Percentiles rank a stretch among this genome's conserved stretches.
Conservation (phyloP, 2,113 vertebrate genomes). For the Passer montanus region DNA sequence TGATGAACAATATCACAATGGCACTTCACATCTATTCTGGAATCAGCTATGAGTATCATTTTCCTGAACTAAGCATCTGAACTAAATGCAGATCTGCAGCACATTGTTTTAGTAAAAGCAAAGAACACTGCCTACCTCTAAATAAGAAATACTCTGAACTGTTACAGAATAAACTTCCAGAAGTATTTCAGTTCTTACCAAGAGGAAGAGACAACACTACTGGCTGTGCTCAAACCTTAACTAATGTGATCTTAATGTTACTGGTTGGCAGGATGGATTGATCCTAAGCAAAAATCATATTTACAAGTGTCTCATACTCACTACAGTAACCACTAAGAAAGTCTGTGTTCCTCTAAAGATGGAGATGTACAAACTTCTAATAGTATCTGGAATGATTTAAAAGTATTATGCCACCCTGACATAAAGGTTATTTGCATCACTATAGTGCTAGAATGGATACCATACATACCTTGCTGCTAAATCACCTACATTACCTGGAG, state of each 20-base stretch:
- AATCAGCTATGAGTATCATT: neutral
- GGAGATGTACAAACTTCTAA: neutral
- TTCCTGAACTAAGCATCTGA: neutral
- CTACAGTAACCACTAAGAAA: neutral
- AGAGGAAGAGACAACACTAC: neutral
- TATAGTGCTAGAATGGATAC: neutral
- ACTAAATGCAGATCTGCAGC: neutral
- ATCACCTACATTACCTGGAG: neutral
- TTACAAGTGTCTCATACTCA: neutral
- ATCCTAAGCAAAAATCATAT: neutral
- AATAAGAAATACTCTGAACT: neutral
- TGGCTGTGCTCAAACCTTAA: neutral
- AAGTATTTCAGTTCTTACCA: neutral
- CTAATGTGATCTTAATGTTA: neutral
- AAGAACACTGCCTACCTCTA: neutral
- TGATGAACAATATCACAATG: neutral
- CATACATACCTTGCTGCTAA: neutral
- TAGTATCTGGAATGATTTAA: neutral
- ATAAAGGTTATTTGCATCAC: neutral
- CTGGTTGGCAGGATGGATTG: neutral
- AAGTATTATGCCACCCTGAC: neutral
- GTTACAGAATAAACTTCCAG: neutral
- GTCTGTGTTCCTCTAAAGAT: neutral
- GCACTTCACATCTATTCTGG: neutral
- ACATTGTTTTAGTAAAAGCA: neutral